A percentile compares a stretch with the other conserved stretches of the same genome.
These are phyloP conservation scores for Acipenser ruthenus DNA, from an alignment of 2,797 vertebrate genomes.

Conservation along the genomic window DNA sequence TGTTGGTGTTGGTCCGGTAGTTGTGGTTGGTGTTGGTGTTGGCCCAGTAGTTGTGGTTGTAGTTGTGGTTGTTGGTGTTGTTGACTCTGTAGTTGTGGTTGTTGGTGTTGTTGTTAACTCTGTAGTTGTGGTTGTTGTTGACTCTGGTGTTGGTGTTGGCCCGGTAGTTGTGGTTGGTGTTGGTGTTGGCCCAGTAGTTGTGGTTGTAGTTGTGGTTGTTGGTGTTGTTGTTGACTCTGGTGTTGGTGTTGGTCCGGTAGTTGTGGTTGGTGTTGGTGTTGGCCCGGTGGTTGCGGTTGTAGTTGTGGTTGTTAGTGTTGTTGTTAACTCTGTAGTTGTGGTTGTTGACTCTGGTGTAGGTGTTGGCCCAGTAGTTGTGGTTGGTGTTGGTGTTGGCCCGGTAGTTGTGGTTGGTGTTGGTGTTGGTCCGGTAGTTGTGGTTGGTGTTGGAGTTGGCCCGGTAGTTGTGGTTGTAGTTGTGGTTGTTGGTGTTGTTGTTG, in stretches of 20 bases:
- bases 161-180: background rate
- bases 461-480: no score
- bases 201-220: no score
- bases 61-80: no score
- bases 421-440: background rate
- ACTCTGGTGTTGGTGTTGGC: no score
- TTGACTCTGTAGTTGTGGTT: no score
- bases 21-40: constrained; percentile 6
- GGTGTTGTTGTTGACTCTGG: no score
- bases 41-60: background rate
- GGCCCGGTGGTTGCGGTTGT: background rate
- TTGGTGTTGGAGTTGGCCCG: background rate
- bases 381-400: no score
- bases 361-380: no score
- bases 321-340: background rate
- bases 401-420: background rate
- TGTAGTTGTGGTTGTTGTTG: background rate
- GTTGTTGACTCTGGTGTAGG: no score
- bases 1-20: background rate
- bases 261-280: background rate
- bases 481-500: constrained; percentile 3
- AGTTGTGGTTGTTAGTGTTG: background rate
- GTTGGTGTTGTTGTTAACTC: background rate
- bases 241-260: background rate
- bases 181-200: no score